Percentiles rank a stretch among this genome's conserved stretches.
Evolutionary conservation across 2,888 invertebrate genomes (phyloP).

Genomic region (Dasypogon diadema): DNA sequence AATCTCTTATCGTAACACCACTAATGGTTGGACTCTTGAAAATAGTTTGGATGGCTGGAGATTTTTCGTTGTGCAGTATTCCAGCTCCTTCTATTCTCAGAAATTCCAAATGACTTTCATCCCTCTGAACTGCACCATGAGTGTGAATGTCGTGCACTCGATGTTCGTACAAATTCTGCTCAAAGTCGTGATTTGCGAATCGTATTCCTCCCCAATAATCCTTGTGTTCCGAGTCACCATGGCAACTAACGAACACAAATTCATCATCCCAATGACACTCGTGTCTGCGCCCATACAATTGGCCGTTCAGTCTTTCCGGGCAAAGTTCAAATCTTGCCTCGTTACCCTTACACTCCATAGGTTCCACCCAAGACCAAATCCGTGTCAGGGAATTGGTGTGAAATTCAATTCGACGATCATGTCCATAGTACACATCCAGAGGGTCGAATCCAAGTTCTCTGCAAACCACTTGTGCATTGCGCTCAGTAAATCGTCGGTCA

Average conservation of each 20-base stretch:
- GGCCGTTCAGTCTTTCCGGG: constrained; percentile 89
- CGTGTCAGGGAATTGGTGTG: constrained; percentile 88
- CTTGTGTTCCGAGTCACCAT: constrained; percentile 72
- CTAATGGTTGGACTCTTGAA: constrained; percentile 86
- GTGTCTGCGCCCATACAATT: constrained; percentile 85
- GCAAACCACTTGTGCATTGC: constrained; percentile 97
- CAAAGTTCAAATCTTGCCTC: constrained; percentile 85
- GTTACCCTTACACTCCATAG: constrained; percentile 84
- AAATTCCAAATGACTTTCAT: constrained; percentile 83
- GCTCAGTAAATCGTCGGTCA: constrained; percentile 93
- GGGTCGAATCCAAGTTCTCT: constrained; percentile 91
- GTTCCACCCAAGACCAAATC: constrained; percentile 96
- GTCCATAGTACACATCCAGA: constrained; percentile 88
- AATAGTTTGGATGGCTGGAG: constrained; percentile 91
- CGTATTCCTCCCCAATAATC: constrained; percentile 97
- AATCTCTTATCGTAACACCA: constrained; percentile 84
- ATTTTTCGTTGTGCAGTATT: constrained; percentile 93
- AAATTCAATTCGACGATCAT: constrained; percentile 87
- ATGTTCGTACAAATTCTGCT: constrained; percentile 85
- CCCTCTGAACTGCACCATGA: constrained; percentile 76
- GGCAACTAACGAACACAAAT: constrained; percentile 94
- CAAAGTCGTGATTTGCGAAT: constrained; percentile 90
- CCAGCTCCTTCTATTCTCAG: constrained; percentile 93
- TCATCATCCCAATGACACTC: constrained; percentile 90
- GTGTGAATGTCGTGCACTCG: constrained; percentile 85